Evolutionary conservation across 2,888 invertebrate species (phyloP).

Genomic region (Allygus modestus): DNA sequence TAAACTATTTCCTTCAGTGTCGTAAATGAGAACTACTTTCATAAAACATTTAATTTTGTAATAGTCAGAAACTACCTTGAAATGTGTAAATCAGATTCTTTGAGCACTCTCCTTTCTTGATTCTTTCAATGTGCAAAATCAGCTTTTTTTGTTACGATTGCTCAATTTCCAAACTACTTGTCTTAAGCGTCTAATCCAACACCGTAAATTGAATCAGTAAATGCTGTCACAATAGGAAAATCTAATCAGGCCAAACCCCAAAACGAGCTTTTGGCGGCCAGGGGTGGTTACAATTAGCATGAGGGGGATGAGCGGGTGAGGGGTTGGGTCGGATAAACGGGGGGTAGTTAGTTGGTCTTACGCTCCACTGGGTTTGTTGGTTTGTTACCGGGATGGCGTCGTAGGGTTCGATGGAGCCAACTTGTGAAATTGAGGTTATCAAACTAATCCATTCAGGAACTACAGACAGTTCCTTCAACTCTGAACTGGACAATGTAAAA

Average conservation of each 20-base stretch:
- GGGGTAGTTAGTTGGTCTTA: slow-evolving; percentile 17
- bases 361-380: slow-evolving; percentile 19
- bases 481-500: background rate
- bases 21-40: too few species aligned
- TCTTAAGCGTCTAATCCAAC: too few species aligned
- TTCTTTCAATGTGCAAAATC: too few species aligned
- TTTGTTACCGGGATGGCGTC: slow-evolving; percentile 10
- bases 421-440: background rate
- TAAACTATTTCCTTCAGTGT: too few species aligned
- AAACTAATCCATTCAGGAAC: background rate
- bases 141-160: too few species aligned
- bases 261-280: slow-evolving; percentile 25
- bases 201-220: background rate
- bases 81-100: too few species aligned
- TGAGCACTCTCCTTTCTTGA: too few species aligned
- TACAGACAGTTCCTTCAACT: background rate
- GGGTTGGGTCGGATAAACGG: background rate
- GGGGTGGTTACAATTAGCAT: slow-evolving; percentile 40
- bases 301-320: background rate
- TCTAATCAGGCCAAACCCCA: background rate
- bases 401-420: background rate
- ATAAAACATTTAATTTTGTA: too few species aligned
- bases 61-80: too few species aligned
- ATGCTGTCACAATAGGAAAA: background rate
- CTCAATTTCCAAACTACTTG: too few species aligned